These are phyloP conservation scores for Tolypeutes matacus DNA, from an alignment of 2,797 vertebrate genomes.

Conservation along the genomic window DNA sequence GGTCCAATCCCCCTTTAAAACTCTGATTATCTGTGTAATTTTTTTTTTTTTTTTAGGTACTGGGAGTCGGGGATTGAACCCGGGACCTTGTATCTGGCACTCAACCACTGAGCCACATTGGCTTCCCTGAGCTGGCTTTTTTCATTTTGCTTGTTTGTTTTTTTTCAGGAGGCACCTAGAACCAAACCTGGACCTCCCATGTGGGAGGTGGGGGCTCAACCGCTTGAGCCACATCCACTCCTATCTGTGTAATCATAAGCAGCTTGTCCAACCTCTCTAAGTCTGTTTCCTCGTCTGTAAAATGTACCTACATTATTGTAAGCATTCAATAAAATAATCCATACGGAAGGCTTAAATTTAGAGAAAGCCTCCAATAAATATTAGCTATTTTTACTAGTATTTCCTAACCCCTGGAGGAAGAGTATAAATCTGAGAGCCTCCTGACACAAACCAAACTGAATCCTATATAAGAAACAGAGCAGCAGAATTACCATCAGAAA, in stretches of 20 bases:
- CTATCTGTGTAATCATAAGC: neutral
- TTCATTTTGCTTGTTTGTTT: too few relatives aligned
- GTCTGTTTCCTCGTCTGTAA: neutral
- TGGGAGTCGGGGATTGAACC: too few relatives aligned
- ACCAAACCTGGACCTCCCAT: too few relatives aligned
- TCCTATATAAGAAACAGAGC: neutral
- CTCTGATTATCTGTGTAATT: neutral
- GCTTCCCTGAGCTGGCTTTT: too few relatives aligned
- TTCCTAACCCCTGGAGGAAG: constrained; percentile 7
- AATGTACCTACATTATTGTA: neutral
- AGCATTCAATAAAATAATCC: constrained; percentile 56
- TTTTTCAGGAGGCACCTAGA: too few relatives aligned
- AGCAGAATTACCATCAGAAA: neutral
- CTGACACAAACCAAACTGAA: neutral
- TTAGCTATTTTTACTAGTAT: neutral
- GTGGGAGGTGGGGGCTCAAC: too few relatives aligned
- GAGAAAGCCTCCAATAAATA: neutral
- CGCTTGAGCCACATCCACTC: too few relatives aligned
- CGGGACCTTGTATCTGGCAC: too few relatives aligned
- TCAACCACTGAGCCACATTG: too few relatives aligned
- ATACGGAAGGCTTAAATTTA: neutral
- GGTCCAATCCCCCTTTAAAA: neutral
- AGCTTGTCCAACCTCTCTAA: neutral
- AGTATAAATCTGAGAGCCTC: neutral
- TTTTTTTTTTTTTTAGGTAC: too few relatives aligned